phyloP scores from a whole-genome alignment of 2,113 vertebrate genomes.

The Campylomormyrus numenius region DNA sequence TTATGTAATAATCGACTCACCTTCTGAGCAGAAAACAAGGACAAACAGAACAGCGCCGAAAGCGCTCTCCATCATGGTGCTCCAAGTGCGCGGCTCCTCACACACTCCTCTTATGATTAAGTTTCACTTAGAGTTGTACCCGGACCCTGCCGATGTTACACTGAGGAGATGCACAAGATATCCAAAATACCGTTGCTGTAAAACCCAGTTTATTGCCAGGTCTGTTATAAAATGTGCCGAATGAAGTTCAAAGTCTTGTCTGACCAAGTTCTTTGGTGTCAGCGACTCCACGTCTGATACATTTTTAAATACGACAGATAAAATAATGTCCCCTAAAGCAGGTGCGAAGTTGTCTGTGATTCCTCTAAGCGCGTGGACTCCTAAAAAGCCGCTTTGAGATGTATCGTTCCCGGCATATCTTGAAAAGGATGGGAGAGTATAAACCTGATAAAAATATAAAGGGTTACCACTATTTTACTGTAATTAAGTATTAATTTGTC shows the following conservation, averaged over 20 bases:
- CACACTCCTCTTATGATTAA: not conserved
- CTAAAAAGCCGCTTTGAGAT: constrained; percentile 21
- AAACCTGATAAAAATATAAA: constrained; percentile 9
- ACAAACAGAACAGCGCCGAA: constrained; percentile 37
- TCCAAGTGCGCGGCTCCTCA: constrained; percentile 27
- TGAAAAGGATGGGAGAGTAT: constrained; percentile 9
- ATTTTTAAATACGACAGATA: constrained; percentile 26
- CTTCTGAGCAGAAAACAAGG: constrained; percentile 36
- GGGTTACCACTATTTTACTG: constrained; percentile 11
- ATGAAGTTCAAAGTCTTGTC: not conserved
- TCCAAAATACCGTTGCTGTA: not conserved
- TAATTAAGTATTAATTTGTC: constrained; percentile 13
- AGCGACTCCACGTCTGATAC: constrained; percentile 1
- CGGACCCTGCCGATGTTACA: not conserved
- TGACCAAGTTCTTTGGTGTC: not conserved
- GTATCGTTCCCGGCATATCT: constrained; percentile 24
- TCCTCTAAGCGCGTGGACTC: constrained; percentile 15
- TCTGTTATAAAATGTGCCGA: not conserved
- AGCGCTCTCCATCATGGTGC: constrained; percentile 38
- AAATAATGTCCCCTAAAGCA: constrained; percentile 40
- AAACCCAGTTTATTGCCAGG: not conserved
- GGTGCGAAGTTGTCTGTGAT: constrained; percentile 43
- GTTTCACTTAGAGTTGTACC: not conserved
- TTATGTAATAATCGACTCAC: constrained; percentile 44
- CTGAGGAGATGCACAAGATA: not conserved